Conservation (phyloP, 2,888 invertebrate genomes). For the Lathronympha strigana region DNA sequence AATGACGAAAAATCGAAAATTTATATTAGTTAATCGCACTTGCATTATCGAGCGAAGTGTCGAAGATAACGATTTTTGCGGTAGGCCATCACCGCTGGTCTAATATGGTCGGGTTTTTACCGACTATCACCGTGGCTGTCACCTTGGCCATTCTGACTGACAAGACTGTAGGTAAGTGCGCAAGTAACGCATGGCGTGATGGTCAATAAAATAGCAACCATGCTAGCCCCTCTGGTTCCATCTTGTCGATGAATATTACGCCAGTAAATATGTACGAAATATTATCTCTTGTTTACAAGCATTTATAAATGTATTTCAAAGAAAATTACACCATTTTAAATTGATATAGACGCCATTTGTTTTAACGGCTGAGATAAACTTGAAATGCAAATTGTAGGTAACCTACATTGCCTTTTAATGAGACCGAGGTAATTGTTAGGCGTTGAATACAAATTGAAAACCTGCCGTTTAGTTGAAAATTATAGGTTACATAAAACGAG, state of each 20-base stretch:
- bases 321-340: constrained; percentile 6
- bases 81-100: too few relatives aligned
- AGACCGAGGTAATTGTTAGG: constrained; percentile 12
- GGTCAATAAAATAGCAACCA: too few relatives aligned
- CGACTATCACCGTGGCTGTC: too few relatives aligned
- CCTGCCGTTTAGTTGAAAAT: constrained; percentile 7
- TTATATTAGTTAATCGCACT: too few relatives aligned
- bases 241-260: background rate
- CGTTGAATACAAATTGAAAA: constrained; percentile 1
- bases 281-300: constrained; percentile 32
- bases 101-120: too few relatives aligned
- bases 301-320: constrained; percentile 12
- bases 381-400: constrained; percentile 16
- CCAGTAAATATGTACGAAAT: constrained; percentile 1
- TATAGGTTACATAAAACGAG: background rate
- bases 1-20: too few relatives aligned
- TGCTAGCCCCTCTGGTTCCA: too few relatives aligned
- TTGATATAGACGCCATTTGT: constrained; percentile 19
- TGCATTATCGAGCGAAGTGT: too few relatives aligned
- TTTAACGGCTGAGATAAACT: constrained; percentile 12
- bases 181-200: too few relatives aligned
- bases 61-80: too few relatives aligned
- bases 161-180: too few relatives aligned
- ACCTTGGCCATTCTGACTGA: too few relatives aligned
- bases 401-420: constrained; percentile 14